A percentile compares a stretch with the other conserved stretches of the same genome.
These are phyloP conservation scores for Microtus montanus DNA, from an alignment of 2,113 vertebrate species.

Conservation along the genomic window DNA sequence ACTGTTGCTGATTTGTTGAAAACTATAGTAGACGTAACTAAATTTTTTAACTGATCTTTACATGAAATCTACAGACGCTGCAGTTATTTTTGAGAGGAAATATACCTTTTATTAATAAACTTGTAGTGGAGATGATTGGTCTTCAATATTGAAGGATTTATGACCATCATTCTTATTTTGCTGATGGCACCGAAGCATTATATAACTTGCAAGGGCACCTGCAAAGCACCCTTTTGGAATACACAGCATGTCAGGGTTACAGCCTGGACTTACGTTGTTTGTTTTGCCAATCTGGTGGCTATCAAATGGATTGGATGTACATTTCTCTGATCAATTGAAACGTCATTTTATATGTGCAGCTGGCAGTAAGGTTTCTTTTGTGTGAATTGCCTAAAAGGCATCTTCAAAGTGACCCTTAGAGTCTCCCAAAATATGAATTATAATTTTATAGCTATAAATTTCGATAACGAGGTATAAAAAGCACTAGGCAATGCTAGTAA, in stretches of 20 bases:
- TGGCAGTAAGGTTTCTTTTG: not conserved
- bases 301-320: not conserved
- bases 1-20: slow-evolving; percentile 13
- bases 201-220: not conserved
- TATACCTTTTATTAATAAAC: slow-evolving; percentile 33
- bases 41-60: slow-evolving; percentile 43
- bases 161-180: not conserved
- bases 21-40: not conserved
- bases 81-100: slow-evolving; percentile 43
- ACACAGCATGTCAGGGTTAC: not conserved
- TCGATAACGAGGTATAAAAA: not conserved
- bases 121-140: not conserved
- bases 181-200: not conserved
- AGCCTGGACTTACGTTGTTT: not conserved
- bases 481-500: too few relatives aligned
- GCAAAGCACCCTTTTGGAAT: not conserved
- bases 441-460: not conserved
- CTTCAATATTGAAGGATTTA: slow-evolving; percentile 1
- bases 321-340: not conserved
- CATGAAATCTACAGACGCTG: not conserved
- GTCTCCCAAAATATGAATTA: not conserved
- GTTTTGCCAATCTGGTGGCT: not conserved
- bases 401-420: not conserved
- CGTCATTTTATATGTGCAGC: not conserved
- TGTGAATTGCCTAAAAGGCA: not conserved